Evolutionary conservation across 2,113 vertebrate genomes (phyloP), one percentile per base, ranked within the genome.

Genomic region (Silurus meridionalis): DNA sequence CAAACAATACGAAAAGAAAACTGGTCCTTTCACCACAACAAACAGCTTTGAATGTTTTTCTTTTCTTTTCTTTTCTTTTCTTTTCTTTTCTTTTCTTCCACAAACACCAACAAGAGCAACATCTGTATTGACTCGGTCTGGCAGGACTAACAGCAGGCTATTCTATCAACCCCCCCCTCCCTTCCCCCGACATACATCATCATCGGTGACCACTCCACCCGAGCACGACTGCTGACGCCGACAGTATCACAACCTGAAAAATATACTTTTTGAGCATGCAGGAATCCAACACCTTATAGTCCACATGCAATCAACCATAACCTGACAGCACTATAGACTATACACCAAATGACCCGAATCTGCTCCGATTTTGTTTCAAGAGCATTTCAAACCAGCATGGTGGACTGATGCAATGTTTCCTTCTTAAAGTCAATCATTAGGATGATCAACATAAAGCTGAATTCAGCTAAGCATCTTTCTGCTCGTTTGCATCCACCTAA

Each of bases 31-130:
- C 72, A 55, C 78, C 58, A 77, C 80, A 89, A 87, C 86, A 86
- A 83, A 67, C 58, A 66, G 53, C 60, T 81, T 52, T 55, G 69
- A 78, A 74, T 55, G 28, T 50, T 48, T 81, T 60, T 37, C 72
- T 85, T 67, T 85, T 57, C 48, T 14, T 48, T 50, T 28, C 7
- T 46, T 28, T 87, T 53, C 63, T 80, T 85, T 58, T 84, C 80
- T 67, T 5, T 25, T 37, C 46, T 15, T 64, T 52, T 37, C 46
- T 15, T 64, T 52, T 9, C 15, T 17, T 61, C 50, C 50, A 37
- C 63, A 87, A 52, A 71, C 88, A 88, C 82, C 86, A 48, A 87
- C 87, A 89, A 86, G 83, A 53, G 86, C 89, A 91, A 86, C 88
- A 89, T 91, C 89, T 92, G 89, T 88, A 91, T 21, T 63, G 60